A percentile compares a stretch with the other conserved stretches of the same genome.
phyloP scores from a whole-genome alignment of 2,888 invertebrate genomes.

The Caenorhabditis wallacei region DNA sequence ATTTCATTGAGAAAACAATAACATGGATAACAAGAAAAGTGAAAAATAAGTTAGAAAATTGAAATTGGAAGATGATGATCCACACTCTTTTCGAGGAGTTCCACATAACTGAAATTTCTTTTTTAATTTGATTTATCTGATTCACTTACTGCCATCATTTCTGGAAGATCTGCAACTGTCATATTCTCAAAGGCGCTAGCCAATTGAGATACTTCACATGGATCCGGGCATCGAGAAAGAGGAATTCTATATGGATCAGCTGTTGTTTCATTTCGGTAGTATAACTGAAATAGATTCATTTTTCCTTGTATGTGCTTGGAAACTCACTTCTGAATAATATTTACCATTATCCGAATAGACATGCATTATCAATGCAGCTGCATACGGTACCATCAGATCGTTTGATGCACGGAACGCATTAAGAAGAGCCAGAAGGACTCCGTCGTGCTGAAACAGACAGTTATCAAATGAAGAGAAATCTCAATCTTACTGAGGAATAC shows the following conservation, averaged over 20 bases:
- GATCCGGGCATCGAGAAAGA: conserved; percentile 63
- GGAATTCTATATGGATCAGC: conserved; percentile 47
- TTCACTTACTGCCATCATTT: conserved; percentile 32
- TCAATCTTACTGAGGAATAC: conserved; percentile 73
- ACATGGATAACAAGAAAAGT: conserved; percentile 13
- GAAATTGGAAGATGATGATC: background rate
- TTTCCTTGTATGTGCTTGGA: background rate
- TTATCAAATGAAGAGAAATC: background rate
- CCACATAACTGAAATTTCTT: conserved; percentile 36
- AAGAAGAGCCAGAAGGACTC: conserved; percentile 73
- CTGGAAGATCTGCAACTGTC: conserved; percentile 43
- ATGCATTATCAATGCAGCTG: conserved; percentile 77
- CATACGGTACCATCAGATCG: conserved; percentile 74
- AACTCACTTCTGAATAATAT: conserved; percentile 36
- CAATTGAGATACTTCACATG: conserved; percentile 62
- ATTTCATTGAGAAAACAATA: conserved; percentile 22
- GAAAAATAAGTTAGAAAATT: background rate
- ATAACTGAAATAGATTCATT: conserved; percentile 52
- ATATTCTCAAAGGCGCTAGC: conserved; percentile 59
- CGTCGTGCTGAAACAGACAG: conserved; percentile 76
- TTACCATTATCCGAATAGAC: conserved; percentile 66
- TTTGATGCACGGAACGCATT: conserved; percentile 71
- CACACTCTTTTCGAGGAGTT: conserved; percentile 47
- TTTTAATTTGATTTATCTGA: background rate
- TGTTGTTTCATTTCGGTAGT: conserved; percentile 65